Evolutionary conservation across 2,113 vertebrate species (phyloP), one percentile per base, ranked within the genome.

Genomic region (Felis catus): DNA sequence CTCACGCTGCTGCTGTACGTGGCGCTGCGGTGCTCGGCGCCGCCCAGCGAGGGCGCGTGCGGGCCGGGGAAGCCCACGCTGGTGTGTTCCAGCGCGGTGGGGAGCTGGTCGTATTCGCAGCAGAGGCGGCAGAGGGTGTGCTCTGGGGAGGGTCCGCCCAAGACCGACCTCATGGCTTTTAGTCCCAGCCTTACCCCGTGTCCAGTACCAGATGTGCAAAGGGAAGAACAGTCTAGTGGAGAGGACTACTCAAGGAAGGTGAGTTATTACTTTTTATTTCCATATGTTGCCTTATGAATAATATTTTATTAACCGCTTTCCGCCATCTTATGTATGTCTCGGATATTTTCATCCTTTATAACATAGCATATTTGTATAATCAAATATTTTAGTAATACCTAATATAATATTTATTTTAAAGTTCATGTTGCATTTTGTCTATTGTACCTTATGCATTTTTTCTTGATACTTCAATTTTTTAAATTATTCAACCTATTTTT

Each of bases 131-230:
- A 68, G 29, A 66, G 65, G 65, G 65, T 66, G 78, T 98, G 94
- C 33, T 97, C 96, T 2, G 98, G 97, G 14, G 98, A 98, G 51
- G 97, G 70, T 0, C 61, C 73, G 25, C 73, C 73, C 73, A 76
- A 76, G 73, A 4, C 73, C 74, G 98, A 98, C 31, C 98, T 98
- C 36, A 98, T 98, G 73, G 98, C 97, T 29, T 98, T 98, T 88
- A 98, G 97, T 1, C 98, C 98, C 55, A 96, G 98, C 15, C 78
- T 97, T 7, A 68, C 93, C 0, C 97, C 96, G 0, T 97, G 85
- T 65, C 89, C 88, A 9, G 78, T 96, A 21, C 55, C 71, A 51
- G 91, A 91, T 2, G 9, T 58, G 6, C 89, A 70, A 45, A 31
- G 14, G 10, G 95, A 93, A 55, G 71, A 70, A 53, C 84, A 90